Evolutionary conservation across 2,888 invertebrate genomes (phyloP), one percentile per base, ranked within the genome.

Genomic region (Onchidella celtica): DNA sequence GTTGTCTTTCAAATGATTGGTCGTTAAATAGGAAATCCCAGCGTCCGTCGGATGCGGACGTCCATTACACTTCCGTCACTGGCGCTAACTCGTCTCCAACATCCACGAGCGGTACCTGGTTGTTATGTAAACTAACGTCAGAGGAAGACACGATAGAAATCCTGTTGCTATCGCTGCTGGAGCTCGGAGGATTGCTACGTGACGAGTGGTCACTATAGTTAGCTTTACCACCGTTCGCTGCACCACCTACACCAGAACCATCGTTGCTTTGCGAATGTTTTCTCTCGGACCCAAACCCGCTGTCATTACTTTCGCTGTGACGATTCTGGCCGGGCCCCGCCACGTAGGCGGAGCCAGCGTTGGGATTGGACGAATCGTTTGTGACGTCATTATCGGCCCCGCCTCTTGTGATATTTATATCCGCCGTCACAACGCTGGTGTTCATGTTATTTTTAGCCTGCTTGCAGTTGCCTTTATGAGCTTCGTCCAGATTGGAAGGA

Each of bases 281-380:
- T 29, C 79, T 38, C 47, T 73, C 79, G 17, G 73, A 73, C 4
- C 73, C 79, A 14, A 79, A 79, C 0, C 79, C 79, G 36, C 79
- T 79, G 38, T 79, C 79, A 57, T 79, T 73, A 66, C 79, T 79
- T 14, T 79, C 79, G 17, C 79, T 79, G 63, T 79, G 79, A 3
- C 66, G 57, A 24, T 70, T 72, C 32, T 76, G 59, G 24, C 24
- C 17, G 1, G 24, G 0, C 3, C 32, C 32, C 11, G 32, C 36
- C 24, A 21, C 65, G 21, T 17, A 27, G 17, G 59, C 3, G 17
- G 29, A 14, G 36, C n/a, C 66, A n/a, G 11, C 24, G 36, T 34
- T 57, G n/a, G 55, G 32, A 14, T 59, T 59, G 32, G 73, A 11
- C 21, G 36, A 14, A 11, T 32, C 3, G 29, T 24, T 17, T 6